phyloP scores from a whole-genome alignment of 2,888 invertebrate genomes.

The Girardia tigrina region DNA sequence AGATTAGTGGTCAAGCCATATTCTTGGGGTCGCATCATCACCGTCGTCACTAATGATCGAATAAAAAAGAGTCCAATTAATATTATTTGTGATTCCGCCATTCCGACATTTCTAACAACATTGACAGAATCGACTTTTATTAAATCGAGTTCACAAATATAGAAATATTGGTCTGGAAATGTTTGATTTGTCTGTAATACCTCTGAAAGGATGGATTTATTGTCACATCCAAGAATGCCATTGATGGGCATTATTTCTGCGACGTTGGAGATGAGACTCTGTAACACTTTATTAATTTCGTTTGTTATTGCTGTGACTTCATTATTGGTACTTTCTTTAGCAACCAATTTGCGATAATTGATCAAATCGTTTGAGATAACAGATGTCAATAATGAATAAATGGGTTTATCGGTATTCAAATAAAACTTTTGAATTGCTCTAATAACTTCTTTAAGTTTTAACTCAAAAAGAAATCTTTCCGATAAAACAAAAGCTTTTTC shows the following conservation, averaged over 20 bases:
- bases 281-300: not conserved
- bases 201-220: not conserved
- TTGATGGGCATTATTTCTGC: not conserved
- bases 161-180: not conserved
- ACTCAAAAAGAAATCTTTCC: not conserved
- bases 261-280: not conserved
- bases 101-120: not conserved
- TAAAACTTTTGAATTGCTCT: not conserved
- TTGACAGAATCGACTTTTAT: not conserved
- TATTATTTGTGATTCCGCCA: not conserved
- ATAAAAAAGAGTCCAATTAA: not conserved
- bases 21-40: not conserved
- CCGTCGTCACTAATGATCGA: not conserved
- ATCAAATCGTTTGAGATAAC: not conserved
- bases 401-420: not conserved
- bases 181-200: not conserved
- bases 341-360: not conserved
- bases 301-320: not conserved
- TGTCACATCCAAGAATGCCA: not conserved
- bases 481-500: not conserved
- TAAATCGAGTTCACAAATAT: not conserved
- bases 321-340: not conserved
- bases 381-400: not conserved
- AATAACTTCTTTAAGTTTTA: not conserved
- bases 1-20: not conserved